Evolutionary conservation across 2,797 vertebrate species (phyloP), one percentile per base, ranked within the genome.

Genomic region (Anas acuta): DNA sequence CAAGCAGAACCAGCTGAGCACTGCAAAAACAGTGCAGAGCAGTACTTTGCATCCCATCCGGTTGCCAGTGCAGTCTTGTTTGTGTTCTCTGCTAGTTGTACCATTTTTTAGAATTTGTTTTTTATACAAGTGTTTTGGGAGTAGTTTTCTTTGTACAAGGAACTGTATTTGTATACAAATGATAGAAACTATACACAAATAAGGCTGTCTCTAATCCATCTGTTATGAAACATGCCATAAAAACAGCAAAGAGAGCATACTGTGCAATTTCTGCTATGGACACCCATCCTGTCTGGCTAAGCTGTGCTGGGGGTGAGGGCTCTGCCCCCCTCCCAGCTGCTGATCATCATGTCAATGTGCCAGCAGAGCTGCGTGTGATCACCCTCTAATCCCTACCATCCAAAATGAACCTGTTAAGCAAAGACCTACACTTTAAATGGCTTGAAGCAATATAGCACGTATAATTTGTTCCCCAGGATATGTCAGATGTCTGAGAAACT

Each of bases 371-470:
- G 57, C 2, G 1, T 28, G 15, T 2, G 28, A 45, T 30, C 45
- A 1, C 70, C 18, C 43, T 1, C 21, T 6, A 1, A 66, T 25
- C 33, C 10, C 60, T 8, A 19, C 2, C 45, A 16, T 2, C 60
- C 53, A 3, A 37, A 11, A 10, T 6, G 17, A 66, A 1, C 30
- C 26, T 16, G 3, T 30, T 33, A 16, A 75, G 39, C 13, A 7
- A 7, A 20, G 43, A 67, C 22, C 20, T 18, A 1, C 20, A 22
- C 26, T 43, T 66, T 7, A 26, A 54, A 47, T 0, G 12, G 26
- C 28, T 28, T 1, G 9, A 13, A 69, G 72, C 1, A 3, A 3
- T 1, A 2, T 3, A 2, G 4, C 11, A 11, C 0, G 1, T 9
- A 4, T 1, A 0, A 10, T 28, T 39, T 41, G 45, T 23, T 53